Evolutionary conservation across 2,888 invertebrate species (phyloP).

Genomic region (Caenorhabditis uteleia): DNA sequence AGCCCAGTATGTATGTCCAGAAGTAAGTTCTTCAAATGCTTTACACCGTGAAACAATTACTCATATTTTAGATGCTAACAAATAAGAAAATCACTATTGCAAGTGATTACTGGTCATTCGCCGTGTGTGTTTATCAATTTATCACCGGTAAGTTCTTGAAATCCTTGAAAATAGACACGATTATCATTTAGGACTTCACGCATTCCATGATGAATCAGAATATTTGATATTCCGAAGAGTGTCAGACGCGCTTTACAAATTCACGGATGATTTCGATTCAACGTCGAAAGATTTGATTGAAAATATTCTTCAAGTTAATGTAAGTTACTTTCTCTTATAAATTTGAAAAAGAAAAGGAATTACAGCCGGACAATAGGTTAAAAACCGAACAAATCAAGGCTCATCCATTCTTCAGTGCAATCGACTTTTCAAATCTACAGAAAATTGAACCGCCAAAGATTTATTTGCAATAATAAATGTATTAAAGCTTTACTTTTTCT

Average conservation of each 20-base stretch:
- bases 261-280: conserved; percentile 87
- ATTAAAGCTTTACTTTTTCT: conserved; percentile 1
- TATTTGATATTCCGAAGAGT: conserved; percentile 96
- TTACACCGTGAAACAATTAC: not conserved
- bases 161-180: not conserved
- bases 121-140: conserved; percentile 42
- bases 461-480: conserved; percentile 8
- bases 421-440: conserved; percentile 31
- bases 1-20: conserved; percentile 96
- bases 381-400: conserved; percentile 77
- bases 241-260: conserved; percentile 85
- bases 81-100: conserved; percentile 12
- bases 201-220: conserved; percentile 76
- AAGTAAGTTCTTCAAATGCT: conserved; percentile 74
- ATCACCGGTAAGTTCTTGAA: conserved; percentile 41
- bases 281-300: conserved; percentile 86
- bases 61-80: conserved; percentile 41
- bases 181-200: conserved; percentile 44
- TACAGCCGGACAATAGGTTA: conserved; percentile 79
- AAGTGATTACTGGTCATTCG: conserved; percentile 58
- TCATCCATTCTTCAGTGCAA: conserved; percentile 77
- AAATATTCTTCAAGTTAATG: conserved; percentile 80
- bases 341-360: conserved; percentile 1
- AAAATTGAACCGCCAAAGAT: conserved; percentile 33
- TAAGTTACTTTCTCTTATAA: conserved; percentile 2